These are phyloP conservation scores for Byasa hedistus DNA, from an alignment of 2,888 invertebrate species.

Conservation along the genomic window DNA sequence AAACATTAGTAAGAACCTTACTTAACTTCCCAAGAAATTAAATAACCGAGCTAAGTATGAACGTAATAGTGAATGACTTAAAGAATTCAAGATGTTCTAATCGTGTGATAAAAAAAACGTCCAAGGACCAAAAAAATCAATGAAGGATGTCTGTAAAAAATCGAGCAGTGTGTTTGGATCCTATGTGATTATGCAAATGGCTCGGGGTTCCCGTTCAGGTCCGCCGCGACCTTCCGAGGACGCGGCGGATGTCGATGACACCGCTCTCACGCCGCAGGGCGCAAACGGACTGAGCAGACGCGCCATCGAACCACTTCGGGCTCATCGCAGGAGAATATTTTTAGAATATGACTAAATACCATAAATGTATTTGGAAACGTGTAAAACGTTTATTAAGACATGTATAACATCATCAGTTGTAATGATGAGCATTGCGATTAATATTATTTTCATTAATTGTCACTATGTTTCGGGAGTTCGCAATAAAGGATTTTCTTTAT, in stretches of 20 bases:
- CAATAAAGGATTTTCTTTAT: too few relatives aligned
- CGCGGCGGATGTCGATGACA: conserved; percentile 56
- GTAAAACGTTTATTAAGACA: too few relatives aligned
- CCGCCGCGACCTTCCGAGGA: conserved; percentile 57
- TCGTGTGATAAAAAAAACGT: not conserved
- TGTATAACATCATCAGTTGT: too few relatives aligned
- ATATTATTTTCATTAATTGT: too few relatives aligned
- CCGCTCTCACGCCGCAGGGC: conserved; percentile 33
- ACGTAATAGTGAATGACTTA: too few relatives aligned
- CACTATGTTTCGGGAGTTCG: too few relatives aligned
- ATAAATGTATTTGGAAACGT: too few relatives aligned
- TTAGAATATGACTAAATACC: conserved; percentile 1
- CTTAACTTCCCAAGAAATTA: too few relatives aligned
- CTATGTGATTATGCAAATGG: conserved; percentile 36
- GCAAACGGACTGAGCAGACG: conserved; percentile 4
- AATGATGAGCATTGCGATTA: too few relatives aligned
- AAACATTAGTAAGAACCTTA: too few relatives aligned
- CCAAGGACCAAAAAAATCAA: not conserved
- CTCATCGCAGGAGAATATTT: not conserved
- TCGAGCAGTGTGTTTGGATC: conserved; percentile 6
- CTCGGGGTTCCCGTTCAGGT: conserved; percentile 38
- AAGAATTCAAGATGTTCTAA: too few relatives aligned
- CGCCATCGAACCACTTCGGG: not conserved
- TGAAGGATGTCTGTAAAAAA: not conserved
- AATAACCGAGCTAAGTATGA: too few relatives aligned